A percentile compares a stretch with the other conserved stretches of the same genome.
phyloP scores from a whole-genome alignment of 2,888 invertebrate species.

The Tachina lurida region DNA sequence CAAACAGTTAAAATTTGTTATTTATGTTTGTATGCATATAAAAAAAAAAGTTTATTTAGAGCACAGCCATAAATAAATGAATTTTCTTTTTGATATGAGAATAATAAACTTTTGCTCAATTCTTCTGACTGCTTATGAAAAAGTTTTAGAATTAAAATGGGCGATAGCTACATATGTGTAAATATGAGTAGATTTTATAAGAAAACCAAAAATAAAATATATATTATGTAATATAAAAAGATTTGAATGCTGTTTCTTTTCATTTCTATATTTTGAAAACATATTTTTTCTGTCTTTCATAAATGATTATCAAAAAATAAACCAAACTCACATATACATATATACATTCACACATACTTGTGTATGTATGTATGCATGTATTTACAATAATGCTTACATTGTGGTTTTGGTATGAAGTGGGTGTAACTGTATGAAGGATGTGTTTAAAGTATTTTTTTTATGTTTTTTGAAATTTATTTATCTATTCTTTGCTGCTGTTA shows the following conservation, averaged over 20 bases:
- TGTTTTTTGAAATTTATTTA: constrained; percentile 54
- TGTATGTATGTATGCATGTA: neutral
- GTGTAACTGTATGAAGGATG: constrained; percentile 42
- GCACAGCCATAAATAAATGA: constrained; percentile 35
- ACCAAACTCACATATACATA: too few species aligned
- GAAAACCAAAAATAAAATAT: neutral
- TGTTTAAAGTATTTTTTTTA: constrained; percentile 58
- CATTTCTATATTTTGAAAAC: constrained; percentile 16
- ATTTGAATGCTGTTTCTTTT: constrained; percentile 21
- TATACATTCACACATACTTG: neutral
- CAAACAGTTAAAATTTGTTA: constrained; percentile 7
- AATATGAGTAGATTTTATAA: neutral
- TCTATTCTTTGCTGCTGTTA: constrained; percentile 15
- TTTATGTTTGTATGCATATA: neutral
- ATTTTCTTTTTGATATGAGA: constrained; percentile 22
- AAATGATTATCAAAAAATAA: constrained; percentile 3
- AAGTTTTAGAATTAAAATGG: neutral
- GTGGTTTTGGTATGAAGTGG: constrained; percentile 8
- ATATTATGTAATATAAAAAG: constrained; percentile 40
- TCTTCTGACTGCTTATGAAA: constrained; percentile 11
- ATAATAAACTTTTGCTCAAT: constrained; percentile 23
- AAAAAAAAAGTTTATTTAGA: constrained; percentile 13
- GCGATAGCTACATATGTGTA: neutral
- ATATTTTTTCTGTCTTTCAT: constrained; percentile 19
- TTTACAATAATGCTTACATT: neutral